Evolutionary conservation across 2,797 vertebrate species (phyloP), one percentile per base, ranked within the genome.

Genomic region (Rhinogobio ventralis): DNA sequence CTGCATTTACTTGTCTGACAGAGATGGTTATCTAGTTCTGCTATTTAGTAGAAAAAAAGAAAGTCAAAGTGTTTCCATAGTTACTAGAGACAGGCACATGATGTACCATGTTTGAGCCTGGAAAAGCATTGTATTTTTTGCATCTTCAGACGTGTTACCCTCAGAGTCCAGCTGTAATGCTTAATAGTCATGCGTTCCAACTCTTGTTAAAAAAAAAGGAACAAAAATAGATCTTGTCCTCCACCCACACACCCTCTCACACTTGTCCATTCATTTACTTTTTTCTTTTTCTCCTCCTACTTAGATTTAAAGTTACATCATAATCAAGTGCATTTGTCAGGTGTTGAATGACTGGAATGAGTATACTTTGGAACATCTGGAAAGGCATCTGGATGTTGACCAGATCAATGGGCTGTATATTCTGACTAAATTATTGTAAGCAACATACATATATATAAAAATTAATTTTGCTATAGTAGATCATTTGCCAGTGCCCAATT

Each of bases 181-280:
- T 64, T 53, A 73, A 69, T 39, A 85, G 76, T 60, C 66, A 45
- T 69, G 74, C 71, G 62, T 78, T 71, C 17, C 39, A 45, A 77
- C 46, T 60, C 55, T 17, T 66, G 60, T 82, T 10, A 51, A 83
- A 60, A 73, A 30, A 67, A 84, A 20, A 45, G 20, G 39, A 84
- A 84, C 66, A 79, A 36, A 79, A 79, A 79, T 79, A 85, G 68
- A 77, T 85, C 28, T 66, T 36, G 25, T 79, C 53, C 39, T 79
- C 67, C 55, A 64, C 76, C 67, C 67, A 85, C 76, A 51, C 23
- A 9, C 25, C 53, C 66, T n/a, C 53, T 78, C 28, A 49, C 42
- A 57, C 66, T 75, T 20, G 7, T 42, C 81, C 73, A 69, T 84
- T 84, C 82, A 84, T 77, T 76, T 76, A 83, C 49, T 51, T 68